Evolutionary conservation across 2,888 invertebrate genomes (phyloP), one percentile per base, ranked within the genome.

Genomic region (Mythimna impura): DNA sequence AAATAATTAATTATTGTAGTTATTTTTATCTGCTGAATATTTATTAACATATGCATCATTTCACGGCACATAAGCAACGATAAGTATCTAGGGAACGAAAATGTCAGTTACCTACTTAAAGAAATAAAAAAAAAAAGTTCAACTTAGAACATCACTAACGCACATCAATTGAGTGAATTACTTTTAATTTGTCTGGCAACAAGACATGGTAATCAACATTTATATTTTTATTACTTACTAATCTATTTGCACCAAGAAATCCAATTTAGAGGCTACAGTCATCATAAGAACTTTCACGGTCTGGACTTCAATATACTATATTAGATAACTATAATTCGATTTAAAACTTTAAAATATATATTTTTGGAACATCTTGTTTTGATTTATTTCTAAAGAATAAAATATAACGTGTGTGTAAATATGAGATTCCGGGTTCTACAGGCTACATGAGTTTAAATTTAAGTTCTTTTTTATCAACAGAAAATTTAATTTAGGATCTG

Each of bases 221-320:
- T 69, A 62, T 63, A 72, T 77, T 77, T 84, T 83, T 83, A 82
- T 80, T 80, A 81, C 62, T 72, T 79, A 65, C 66, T 76, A 84
- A 84, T 86, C 78, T 76, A 80, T 81, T 77, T 84, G 76, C 73
- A 78, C 47, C 66, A 71, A 79, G 72, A 82, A 78, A 83, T 75
- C 71, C 58, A 78, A 60, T 70, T 81, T 84, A 80, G 30, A 78
- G 78, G 84, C 81, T 85, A 79, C 81, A 84, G 80, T 78, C 76
- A 85, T 83, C 74, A 77, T 64, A 80, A 78, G 76, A 75, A 86
- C 80, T 85, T 88, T 86, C 85, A 86, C 82, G 71, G 71, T 66
- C 71, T 78, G 66, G 62, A 30, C 17, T 75, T 43, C 34, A 60
- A 50, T 50, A 43, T 66, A 68, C 58, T 22, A n/a, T 14, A 34